Percentiles rank a stretch among this genome's conserved stretches.
Evolutionary conservation across 2,797 vertebrate genomes (phyloP).

Genomic region (Capromys pilorides): DNA sequence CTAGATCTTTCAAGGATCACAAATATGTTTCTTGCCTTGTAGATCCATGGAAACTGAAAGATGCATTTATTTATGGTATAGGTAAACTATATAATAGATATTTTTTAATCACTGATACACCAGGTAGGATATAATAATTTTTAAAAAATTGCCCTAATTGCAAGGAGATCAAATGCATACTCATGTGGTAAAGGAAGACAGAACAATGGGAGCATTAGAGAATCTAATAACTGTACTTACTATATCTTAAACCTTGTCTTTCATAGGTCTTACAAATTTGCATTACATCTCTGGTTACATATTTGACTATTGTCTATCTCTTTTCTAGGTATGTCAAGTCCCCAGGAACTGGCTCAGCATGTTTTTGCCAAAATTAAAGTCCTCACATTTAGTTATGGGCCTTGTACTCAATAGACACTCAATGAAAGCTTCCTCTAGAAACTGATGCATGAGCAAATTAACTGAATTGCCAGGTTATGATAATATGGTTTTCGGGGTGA

Average conservation of each 20-base stretch:
- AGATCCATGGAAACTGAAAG: neutral
- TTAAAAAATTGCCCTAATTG: neutral
- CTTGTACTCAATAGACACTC: neutral
- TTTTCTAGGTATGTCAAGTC: neutral
- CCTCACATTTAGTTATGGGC: neutral
- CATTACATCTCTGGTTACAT: neutral
- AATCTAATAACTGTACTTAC: neutral
- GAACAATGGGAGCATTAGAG: accelerated
- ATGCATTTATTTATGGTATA: no score
- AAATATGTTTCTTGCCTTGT: neutral
- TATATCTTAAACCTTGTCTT: neutral
- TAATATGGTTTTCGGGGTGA: neutral
- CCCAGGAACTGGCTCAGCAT: neutral
- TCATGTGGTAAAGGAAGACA: neutral
- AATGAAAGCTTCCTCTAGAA: neutral
- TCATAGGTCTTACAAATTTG: neutral
- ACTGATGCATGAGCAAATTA: neutral
- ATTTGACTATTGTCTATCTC: neutral
- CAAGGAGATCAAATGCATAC: neutral
- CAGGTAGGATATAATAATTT: no score
- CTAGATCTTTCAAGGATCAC: neutral
- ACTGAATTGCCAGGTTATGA: neutral
- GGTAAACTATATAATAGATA: neutral
- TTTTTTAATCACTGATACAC: neutral
- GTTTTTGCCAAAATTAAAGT: neutral